Base-by-base conservation (phyloP, 2,888 invertebrate genomes). In the Drosophila recens region DNA sequence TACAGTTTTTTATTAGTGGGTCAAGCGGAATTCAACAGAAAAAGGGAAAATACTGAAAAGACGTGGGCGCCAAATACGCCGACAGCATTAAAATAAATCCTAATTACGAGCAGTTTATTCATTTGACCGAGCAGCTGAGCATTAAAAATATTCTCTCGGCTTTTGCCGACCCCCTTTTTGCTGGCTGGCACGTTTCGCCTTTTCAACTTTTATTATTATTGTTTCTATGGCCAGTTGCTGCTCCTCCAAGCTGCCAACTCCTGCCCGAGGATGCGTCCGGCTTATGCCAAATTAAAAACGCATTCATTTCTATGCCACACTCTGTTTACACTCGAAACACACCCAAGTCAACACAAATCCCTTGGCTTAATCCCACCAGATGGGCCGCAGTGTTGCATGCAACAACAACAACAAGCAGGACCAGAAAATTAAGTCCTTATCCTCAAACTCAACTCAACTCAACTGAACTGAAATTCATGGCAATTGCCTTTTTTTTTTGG, bases 21-120 rank as follows among this genome's bases (percentile, higher is more conserved):
- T 80, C 89, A 74, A 82, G 68, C 85, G 82, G 52, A 54, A 68
- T 64, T 64, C 68, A 71, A 70, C 64, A 68, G 57, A 5, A 42
- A 42, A 42, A 57, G 4, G 23, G 23, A 45, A 34, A n/a, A n/a
- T 15, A 48, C 40, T 49, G 48, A 40, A 34, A 53, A 53, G 43
- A 52, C 46, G 61, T 46, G 56, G 67, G 66, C 64, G 67, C 65
- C 67, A 77, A 80, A 71, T 64, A 73, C 65, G 75, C 76, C 71
- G 45, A 59, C 58, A 76, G 86, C 80, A 82, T 82, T 79, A 85
- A 88, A 89, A 87, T 89, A 82, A 90, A 83, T 89, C 89, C 90
- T 89, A 89, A 90, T 89, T 89, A 89, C 87, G 79, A 80, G 82
- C 82, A 84, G 83, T 88, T 86, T 84, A 89, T 89, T 82, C 86